Evolutionary conservation across 2,113 vertebrate genomes (phyloP).

Genomic region (Bufo gargarizans): DNA sequence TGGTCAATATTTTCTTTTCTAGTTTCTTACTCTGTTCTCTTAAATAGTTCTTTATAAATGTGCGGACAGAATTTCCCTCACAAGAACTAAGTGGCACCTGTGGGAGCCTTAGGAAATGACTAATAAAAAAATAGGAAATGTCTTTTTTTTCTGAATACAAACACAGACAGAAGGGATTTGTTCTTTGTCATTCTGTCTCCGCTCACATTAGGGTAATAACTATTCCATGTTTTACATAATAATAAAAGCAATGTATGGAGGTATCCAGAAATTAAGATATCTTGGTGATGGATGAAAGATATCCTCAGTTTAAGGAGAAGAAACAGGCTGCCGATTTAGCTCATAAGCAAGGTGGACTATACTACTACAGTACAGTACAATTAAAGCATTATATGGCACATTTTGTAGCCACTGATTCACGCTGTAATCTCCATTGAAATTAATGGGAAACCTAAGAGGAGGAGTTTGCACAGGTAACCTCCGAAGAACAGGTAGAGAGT

Average conservation of each 20-base stretch:
- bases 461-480: too few species aligned
- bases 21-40: constrained; percentile 44
- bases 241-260: constrained; percentile 23
- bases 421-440: too few species aligned
- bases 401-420: too few species aligned
- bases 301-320: not conserved
- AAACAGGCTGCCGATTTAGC: too few species aligned
- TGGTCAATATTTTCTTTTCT: constrained; percentile 46
- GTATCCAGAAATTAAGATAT: constrained; percentile 44
- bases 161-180: constrained; percentile 55
- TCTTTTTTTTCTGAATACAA: constrained; percentile 40
- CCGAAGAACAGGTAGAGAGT: too few species aligned
- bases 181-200: constrained; percentile 55
- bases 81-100: constrained; percentile 52
- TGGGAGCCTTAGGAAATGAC: constrained; percentile 56
- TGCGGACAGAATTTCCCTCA: constrained; percentile 19
- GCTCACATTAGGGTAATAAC: constrained; percentile 51
- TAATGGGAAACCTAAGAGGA: too few species aligned
- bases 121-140: constrained; percentile 56
- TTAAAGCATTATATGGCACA: too few species aligned
- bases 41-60: constrained; percentile 37
- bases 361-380: too few species aligned
- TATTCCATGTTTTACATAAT: constrained; percentile 55
- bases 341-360: too few species aligned
- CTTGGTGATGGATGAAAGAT: constrained; percentile 1